Evolutionary conservation across 2,888 invertebrate genomes (phyloP), one percentile per base, ranked within the genome.

Genomic region (Lasius fuliginosus): DNA sequence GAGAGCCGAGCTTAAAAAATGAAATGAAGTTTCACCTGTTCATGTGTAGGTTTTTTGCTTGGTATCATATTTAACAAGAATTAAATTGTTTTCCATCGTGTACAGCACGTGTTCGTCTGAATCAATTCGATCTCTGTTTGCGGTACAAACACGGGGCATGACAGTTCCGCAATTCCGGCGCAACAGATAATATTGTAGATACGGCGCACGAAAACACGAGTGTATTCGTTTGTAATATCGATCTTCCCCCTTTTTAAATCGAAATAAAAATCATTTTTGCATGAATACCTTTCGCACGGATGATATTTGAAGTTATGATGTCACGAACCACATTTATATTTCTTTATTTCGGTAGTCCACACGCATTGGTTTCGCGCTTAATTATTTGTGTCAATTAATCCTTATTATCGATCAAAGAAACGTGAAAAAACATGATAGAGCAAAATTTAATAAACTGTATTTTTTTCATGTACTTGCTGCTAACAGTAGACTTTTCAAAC

Each of bases 91-190:
- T 77, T 67, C 53, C 49, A 65, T 65, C 76, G 53, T 77, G 67
- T 67, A 67, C 53, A 67, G n/a, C 67, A 67, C 67, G 67, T 65
- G 65, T 65, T 49, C 27, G 49, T 77, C 76, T 56, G 67, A 77
- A 77, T 67, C 76, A 77, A 77, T 77, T 67, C 76, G 53, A 77
- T 77, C 76, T 77, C 67, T 77, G 76, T 77, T 77, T 77, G 67
- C 76, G 76, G 67, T 77, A 77, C 53, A 77, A 77, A 77, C 76
- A 76, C 53, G 64, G n/a, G 1, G 33, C 27, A 53, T 56, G 67
- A 40, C 53, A 40, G 67, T 65, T 76, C 65, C 53, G 67, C 56
- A 77, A 77, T 77, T 77, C 76, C n/a, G 67, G 53, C 53, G 76
- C 76, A 77, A 77, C 76, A 77, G 76, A 77, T 77, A 77, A 77